Evolutionary conservation across 2,797 vertebrate species (phyloP), one percentile per base, ranked within the genome.

Genomic region (Chloroceryle inda): DNA sequence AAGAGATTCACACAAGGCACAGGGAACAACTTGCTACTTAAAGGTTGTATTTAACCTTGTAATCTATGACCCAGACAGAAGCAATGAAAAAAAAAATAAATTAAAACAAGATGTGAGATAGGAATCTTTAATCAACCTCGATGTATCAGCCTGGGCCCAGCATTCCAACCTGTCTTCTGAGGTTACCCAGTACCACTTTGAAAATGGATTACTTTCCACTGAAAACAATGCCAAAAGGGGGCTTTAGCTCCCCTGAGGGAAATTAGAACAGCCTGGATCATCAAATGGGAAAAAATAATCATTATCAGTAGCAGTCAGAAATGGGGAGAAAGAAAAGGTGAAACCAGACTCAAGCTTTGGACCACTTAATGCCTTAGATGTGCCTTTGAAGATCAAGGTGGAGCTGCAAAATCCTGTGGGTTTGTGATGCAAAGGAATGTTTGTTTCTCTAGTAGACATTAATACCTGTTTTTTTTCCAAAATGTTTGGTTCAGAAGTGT

Each of bases 151-250:
- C 91, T 40, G 27, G 72, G 75, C 55, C 75, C 29, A 88, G 74
- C 84, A 95, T 96, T 96, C 88, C 92, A 81, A 52, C 82, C 78
- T 20, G 67, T 93, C 76, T 88, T 97, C 93, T 63, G 93, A 98
- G 88, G 92, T 96, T 97, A 97, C 82, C 59, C 83, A 96, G 94
- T 50, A 90, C n/a, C 64, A 92, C 92, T 96, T 96, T 97, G 95
- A 96, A 98, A 97, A 97, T 47, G 94, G 83, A 98, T 95, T 93
- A 88, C 92, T 97, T 97, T 97, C 92, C 93, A 96, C 23, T 13
- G 66, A 93, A 97, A 96, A 96, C 72, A 96, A 95, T 93, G 92
- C 88, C 96, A 96, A 88, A 90, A 91, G 81, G 53, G 67, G 49
- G 37, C 49, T 93, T 93, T 90, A 92, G 45, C 37, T 94, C 68